Evolutionary conservation across 35 echinoderm and acorn worm genomes (phyloP).

Genomic region (Stichopus chloronotus): DNA sequence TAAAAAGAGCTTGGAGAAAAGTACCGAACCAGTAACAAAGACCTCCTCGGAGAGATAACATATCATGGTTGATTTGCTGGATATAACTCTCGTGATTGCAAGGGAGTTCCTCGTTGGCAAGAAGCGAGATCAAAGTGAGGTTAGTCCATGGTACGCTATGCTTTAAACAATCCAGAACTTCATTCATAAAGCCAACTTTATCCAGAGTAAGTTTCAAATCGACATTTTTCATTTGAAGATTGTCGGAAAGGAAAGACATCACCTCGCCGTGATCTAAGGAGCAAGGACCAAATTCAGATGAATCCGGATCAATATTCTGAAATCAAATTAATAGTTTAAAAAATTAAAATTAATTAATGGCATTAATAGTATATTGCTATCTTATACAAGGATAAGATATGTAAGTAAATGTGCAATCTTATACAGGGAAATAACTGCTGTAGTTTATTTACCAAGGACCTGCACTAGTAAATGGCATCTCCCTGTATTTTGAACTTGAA

Average conservation of each 20-base stretch:
- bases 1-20: neutral
- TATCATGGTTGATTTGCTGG: neutral
- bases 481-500: no score
- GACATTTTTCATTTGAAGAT: neutral
- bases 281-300: no score
- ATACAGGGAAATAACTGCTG: no score
- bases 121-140: neutral
- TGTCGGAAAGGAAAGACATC: neutral
- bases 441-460: no score
- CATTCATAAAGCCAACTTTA: neutral
- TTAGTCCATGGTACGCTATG: neutral
- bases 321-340: no score
- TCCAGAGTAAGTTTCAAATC: neutral
- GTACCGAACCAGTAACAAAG: neutral
- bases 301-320: neutral
- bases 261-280: neutral
- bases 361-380: no score
- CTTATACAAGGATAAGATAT: no score
- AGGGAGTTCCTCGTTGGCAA: neutral
- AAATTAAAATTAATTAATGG: no score
- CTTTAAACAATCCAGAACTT: neutral
- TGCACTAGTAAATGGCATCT: no score
- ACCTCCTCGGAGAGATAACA: slow-evolving; percentile 12
- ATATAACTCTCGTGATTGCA: neutral
- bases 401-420: no score